A percentile compares a stretch with the other conserved stretches of the same genome.
phyloP scores from a whole-genome alignment of 1,140 invertebrate genomes.

The Chironomus striatipennis region DNA sequence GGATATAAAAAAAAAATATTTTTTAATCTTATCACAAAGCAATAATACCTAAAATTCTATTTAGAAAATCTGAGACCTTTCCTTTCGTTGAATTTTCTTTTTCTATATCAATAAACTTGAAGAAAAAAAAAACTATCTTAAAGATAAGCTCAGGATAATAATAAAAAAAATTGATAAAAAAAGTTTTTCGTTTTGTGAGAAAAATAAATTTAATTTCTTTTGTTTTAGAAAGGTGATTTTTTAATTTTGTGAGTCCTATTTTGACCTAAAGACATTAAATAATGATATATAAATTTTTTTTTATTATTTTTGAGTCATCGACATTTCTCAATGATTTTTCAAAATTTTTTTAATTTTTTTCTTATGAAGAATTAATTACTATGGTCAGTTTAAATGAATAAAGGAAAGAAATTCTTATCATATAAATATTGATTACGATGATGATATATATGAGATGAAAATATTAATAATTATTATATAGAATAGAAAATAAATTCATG shows the following conservation, averaged over 20 bases:
- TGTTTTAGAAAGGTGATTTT: too few relatives aligned
- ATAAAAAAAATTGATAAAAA: too few relatives aligned
- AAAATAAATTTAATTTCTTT: too few relatives aligned
- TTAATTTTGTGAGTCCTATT: not conserved
- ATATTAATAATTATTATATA: not conserved
- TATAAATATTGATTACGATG: conserved; percentile 1
- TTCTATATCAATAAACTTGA: too few relatives aligned
- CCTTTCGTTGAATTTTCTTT: too few relatives aligned
- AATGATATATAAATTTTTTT: not conserved
- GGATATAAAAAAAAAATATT: not conserved
- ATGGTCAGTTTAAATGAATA: not conserved
- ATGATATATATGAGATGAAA: conserved; percentile 8
- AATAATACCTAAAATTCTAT: not conserved
- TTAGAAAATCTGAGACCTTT: too few relatives aligned
- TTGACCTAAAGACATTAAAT: conserved; percentile 2
- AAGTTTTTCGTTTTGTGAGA: too few relatives aligned
- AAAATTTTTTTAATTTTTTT: not conserved
- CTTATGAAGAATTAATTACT: not conserved
- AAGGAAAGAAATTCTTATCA: conserved; percentile 2
- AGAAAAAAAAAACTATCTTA: too few relatives aligned
- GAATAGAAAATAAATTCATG: not conserved
- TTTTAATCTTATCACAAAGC: not conserved
- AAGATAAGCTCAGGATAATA: too few relatives aligned
- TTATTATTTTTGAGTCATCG: too few relatives aligned
- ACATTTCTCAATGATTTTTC: not conserved